These are phyloP conservation scores for Pelosia muscerda DNA, from an alignment of 2,888 invertebrate species.

Conservation along the genomic window DNA sequence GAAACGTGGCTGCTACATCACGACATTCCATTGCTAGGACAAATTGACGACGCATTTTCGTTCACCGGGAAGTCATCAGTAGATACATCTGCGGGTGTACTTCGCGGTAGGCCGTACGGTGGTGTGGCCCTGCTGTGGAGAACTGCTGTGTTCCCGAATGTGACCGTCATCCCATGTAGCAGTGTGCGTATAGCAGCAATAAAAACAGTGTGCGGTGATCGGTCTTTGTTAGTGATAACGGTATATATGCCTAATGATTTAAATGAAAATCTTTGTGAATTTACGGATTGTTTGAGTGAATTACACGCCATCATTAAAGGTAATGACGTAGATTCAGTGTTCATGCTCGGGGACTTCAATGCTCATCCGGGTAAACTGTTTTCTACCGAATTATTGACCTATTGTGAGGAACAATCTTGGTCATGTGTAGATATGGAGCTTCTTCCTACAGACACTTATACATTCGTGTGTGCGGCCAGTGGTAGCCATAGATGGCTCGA, in stretches of 20 bases:
- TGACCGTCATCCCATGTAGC: neutral
- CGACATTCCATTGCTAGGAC: conserved; percentile 34
- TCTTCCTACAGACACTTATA: conserved; percentile 5
- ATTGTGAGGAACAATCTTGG: conserved; percentile 17
- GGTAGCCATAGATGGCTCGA: conserved; percentile 6
- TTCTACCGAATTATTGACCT: conserved; percentile 22
- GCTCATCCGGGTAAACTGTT: conserved; percentile 27
- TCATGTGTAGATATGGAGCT: conserved; percentile 14
- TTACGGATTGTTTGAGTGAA: conserved; percentile 30
- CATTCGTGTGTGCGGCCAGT: conserved; percentile 13
- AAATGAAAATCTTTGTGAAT: conserved; percentile 33
- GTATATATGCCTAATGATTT: too few species aligned
- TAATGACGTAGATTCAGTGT: conserved; percentile 30
- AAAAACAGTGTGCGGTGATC: conserved; percentile 15
- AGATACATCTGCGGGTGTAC: conserved; percentile 26
- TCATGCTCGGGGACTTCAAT: conserved; percentile 32
- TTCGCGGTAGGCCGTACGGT: neutral
- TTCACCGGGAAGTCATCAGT: conserved; percentile 41
- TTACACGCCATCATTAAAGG: conserved; percentile 37
- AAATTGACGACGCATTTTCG: conserved; percentile 30
- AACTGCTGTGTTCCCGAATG: neutral
- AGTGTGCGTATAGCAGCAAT: conserved; percentile 26
- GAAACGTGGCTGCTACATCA: conserved; percentile 31
- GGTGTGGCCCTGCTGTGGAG: neutral
- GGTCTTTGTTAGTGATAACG: too few species aligned